Percentiles rank a stretch among this genome's conserved stretches.
These are phyloP conservation scores for Cloeon dipterum DNA, from an alignment of 2,888 invertebrate genomes.

Conservation along the genomic window DNA sequence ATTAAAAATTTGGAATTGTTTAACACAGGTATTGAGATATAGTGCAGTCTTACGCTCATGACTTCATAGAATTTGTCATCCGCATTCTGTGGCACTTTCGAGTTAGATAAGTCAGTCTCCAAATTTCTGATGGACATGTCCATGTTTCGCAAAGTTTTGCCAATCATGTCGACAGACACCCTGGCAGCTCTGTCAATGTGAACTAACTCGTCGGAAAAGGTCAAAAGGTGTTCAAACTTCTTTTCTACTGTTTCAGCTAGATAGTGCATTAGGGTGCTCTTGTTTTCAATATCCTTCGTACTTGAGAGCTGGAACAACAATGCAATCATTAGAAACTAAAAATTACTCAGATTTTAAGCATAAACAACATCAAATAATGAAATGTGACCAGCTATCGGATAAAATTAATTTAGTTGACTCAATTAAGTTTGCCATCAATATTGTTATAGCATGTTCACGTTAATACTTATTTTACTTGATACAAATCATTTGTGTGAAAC, in stretches of 20 bases:
- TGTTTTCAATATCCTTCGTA: conserved; percentile 86
- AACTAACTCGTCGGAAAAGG: conserved; percentile 66
- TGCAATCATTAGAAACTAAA: no score
- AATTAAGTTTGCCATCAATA: no score
- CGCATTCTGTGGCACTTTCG: conserved; percentile 44
- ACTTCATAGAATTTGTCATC: conserved; percentile 68
- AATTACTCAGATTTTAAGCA: no score
- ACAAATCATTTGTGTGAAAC: no score
- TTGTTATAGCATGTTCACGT: no score
- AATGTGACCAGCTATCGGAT: no score
- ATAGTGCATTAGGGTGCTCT: conserved; percentile 79
- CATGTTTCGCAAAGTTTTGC: conserved; percentile 64
- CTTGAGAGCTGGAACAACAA: conserved; percentile 42
- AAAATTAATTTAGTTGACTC: no score
- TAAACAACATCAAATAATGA: no score
- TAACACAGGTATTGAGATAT: conserved; percentile 13
- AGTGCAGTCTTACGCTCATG: conserved; percentile 83
- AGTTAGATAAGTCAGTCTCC: conserved; percentile 74
- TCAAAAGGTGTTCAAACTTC: conserved; percentile 66
- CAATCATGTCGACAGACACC: conserved; percentile 60
- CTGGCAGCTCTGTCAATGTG: conserved; percentile 77
- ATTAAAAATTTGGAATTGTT: conserved; percentile 11
- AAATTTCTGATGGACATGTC: conserved; percentile 66
- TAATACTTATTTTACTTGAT: no score
- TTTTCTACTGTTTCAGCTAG: conserved; percentile 68